Conservation (phyloP, 2,888 invertebrate species). For the Mellilla xanthometata region DNA sequence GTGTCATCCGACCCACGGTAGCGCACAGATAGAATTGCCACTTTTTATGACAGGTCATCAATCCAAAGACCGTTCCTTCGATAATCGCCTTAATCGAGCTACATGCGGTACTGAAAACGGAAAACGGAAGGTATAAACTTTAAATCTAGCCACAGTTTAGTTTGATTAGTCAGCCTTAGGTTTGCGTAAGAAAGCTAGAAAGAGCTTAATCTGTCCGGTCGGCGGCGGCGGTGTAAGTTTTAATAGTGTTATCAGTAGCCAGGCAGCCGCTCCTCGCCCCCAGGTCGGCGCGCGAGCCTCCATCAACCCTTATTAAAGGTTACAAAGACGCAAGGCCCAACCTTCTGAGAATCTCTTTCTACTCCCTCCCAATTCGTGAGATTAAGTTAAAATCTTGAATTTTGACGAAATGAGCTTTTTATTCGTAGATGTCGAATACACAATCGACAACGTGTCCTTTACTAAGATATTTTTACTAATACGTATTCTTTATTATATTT, state of each 20-base stretch:
- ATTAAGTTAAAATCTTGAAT: constrained; percentile 27
- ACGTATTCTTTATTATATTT: too few species aligned
- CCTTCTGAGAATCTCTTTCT: constrained; percentile 35
- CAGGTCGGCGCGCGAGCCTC: constrained; percentile 42
- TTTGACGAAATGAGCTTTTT: constrained; percentile 4
- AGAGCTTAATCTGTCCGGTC: constrained; percentile 55
- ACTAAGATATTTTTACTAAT: too few species aligned
- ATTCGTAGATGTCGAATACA: too few species aligned
- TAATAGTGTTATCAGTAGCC: constrained; percentile 78
- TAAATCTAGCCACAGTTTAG: background rate
- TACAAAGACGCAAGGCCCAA: constrained; percentile 49
- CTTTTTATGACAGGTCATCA: too few species aligned
- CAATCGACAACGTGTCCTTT: background rate
- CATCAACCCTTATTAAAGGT: constrained; percentile 61
- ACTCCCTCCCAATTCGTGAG: constrained; percentile 20
- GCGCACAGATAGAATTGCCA: too few species aligned
- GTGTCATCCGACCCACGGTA: too few species aligned
- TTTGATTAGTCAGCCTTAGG: background rate
- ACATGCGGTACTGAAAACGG: too few species aligned
- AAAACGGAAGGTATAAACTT: too few species aligned
- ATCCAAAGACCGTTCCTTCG: too few species aligned
- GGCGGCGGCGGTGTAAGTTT: constrained; percentile 73
- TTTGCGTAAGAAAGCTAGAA: constrained; percentile 32
- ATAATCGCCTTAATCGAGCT: too few species aligned
- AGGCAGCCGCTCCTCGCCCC: constrained; percentile 61